A percentile compares a stretch with the other conserved stretches of the same genome.
Evolutionary conservation across 1,140 invertebrate species (phyloP).

Genomic region (Drosophila leontia): DNA sequence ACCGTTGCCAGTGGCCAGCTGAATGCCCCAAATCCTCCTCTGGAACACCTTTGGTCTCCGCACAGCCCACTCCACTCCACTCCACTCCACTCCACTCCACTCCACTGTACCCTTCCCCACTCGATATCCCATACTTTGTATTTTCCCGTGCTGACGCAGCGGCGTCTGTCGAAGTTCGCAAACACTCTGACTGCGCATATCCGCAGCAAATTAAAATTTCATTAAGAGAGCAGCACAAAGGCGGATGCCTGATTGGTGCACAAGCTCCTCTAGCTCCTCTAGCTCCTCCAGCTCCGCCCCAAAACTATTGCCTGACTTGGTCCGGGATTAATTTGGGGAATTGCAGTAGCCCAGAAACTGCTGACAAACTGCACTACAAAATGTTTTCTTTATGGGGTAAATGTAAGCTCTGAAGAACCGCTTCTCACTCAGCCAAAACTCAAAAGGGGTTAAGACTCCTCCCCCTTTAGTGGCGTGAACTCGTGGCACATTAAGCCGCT

Average conservation of each 20-base stretch:
- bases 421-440: neutral
- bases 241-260: constrained; percentile 57
- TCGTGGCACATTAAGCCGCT: constrained; percentile 72
- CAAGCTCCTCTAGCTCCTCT: neutral
- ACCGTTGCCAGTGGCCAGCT: constrained; percentile 30
- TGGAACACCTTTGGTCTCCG: neutral
- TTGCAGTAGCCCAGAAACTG: neutral
- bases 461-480: constrained; percentile 27
- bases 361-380: neutral
- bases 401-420: neutral
- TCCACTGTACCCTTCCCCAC: no score
- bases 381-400: neutral
- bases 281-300: neutral
- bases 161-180: constrained; percentile 65
- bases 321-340: neutral
- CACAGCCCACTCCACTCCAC: no score
- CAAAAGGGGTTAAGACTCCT: neutral
- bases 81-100: no score
- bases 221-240: constrained; percentile 67
- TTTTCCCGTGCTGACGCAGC: constrained; percentile 42
- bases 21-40: constrained; percentile 20
- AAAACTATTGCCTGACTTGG: constrained; percentile 4
- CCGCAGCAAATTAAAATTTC: constrained; percentile 83
- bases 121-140: constrained; percentile 1
- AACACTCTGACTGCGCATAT: constrained; percentile 78